Evolutionary conservation across 2,113 vertebrate species (phyloP).

Genomic region (Gnathonemus longibarbis): DNA sequence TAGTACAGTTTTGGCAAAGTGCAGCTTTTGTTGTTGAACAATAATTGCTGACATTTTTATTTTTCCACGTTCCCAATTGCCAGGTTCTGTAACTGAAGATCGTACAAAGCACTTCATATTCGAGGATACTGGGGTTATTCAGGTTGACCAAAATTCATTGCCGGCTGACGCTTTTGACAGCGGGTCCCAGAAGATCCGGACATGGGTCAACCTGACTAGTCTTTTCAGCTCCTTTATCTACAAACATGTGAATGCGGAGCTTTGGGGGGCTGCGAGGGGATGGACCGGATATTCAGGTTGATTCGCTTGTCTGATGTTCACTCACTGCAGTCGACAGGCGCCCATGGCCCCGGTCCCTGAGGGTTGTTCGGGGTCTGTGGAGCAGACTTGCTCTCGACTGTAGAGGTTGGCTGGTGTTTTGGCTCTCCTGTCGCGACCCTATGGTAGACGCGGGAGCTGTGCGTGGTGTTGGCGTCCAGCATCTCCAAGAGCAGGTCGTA

Average conservation of each 20-base stretch:
- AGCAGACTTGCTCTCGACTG: conserved; percentile 15
- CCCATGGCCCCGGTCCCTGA: conserved; percentile 14
- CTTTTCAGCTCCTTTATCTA: neutral
- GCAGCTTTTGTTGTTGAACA: neutral
- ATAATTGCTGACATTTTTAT: neutral
- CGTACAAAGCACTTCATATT: neutral
- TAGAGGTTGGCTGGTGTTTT: conserved; percentile 20
- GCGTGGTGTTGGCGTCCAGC: conserved; percentile 80
- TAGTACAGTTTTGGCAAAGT: neutral
- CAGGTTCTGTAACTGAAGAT: neutral
- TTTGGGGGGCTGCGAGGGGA: neutral
- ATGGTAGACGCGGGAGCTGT: conserved; percentile 50
- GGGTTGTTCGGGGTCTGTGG: conserved; percentile 8
- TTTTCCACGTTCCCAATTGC: neutral
- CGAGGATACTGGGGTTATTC: neutral
- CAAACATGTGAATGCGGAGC: neutral
- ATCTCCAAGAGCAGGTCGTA: conserved; percentile 94
- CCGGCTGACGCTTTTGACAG: neutral
- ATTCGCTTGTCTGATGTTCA: neutral
- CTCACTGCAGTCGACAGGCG: conserved; percentile 21
- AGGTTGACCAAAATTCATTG: neutral
- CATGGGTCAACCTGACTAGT: neutral
- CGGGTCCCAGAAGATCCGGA: neutral
- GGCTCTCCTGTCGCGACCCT: conserved; percentile 36
- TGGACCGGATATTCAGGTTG: conserved; percentile 11